Evolutionary conservation across 1,140 invertebrate species (phyloP), one percentile per base, ranked within the genome.

Genomic region (Paraescarpia echinospica): DNA sequence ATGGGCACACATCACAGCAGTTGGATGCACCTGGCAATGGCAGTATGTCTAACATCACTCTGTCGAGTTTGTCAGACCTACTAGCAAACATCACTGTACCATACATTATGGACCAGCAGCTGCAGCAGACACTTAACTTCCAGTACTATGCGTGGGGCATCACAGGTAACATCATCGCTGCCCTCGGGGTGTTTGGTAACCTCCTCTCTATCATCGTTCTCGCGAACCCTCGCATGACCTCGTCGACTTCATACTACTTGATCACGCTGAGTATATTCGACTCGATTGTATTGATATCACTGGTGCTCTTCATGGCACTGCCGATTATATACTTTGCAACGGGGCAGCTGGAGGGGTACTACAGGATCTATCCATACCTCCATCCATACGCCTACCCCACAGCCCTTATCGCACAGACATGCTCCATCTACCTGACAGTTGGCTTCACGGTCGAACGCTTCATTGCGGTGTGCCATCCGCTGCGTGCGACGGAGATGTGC

Each of bases 361-460:
- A 93, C 88, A 93, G 93, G 91, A 93, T 95, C 35, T 95, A 94
- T 89, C 51, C 92, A 33, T 97, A 97, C 95, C 97, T 96, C 95
- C 96, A 96, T 91, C 95, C 96, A 33, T 95, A 95, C 92, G 96
- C 96, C 6, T 97, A 97, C 93, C 97, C 96, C 1, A 94, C 97
- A 41, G 97, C 97, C 96, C 95, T 98, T 31, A 96, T 97, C 22
- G 97, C 98, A 33, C 98, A 97, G 93, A 97, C 96, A 96, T 98
- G 98, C 34, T 98, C 98, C 33, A 98, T 99, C 92, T 99, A 97
- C 95, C 97, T 97, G 34, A 98, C 97, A 41, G 97, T 98, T 2
- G 97, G 98, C 1, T 99, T 99, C 88, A 99, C 99, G 0, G 97
- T 99, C 94, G 99, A 99, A 96, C 97, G 99, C 90, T 99, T 98